Conservation (phyloP, 2,888 invertebrate genomes). For the Drosophila formosana region DNA sequence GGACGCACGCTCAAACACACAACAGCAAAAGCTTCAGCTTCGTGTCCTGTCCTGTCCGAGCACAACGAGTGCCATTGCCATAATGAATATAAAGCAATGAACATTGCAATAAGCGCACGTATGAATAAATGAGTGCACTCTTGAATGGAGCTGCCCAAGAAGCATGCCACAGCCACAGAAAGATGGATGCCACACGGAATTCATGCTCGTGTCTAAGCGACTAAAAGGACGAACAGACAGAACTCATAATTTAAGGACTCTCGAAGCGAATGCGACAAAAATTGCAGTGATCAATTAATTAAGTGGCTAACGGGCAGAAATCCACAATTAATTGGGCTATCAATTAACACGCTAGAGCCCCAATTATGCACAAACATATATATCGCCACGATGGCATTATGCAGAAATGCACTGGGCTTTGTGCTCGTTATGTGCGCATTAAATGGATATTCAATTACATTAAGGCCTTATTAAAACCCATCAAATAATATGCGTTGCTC, state of each 20-base stretch:
- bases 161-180: constrained; percentile 7
- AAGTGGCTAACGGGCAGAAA: constrained; percentile 20
- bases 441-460: constrained; percentile 67
- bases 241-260: constrained; percentile 1
- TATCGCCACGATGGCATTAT: constrained; percentile 23
- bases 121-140: constrained; percentile 77
- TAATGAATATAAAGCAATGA: constrained; percentile 79
- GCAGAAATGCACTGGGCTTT: constrained; percentile 19
- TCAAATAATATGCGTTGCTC: constrained; percentile 13
- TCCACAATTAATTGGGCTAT: constrained; percentile 61
- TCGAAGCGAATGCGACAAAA: constrained; percentile 21
- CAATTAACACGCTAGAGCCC: constrained; percentile 62
- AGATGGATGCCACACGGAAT: constrained; percentile 9
- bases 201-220: constrained; percentile 35
- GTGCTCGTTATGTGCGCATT: constrained; percentile 59
- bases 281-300: constrained; percentile 38
- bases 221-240: constrained; percentile 10
- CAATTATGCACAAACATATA: constrained; percentile 54
- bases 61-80: constrained; percentile 75
- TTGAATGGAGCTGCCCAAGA: constrained; percentile 52
- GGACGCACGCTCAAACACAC: constrained; percentile 47
- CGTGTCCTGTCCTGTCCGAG: constrained; percentile 27
- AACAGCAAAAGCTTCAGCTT: constrained; percentile 7
- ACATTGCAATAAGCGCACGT: constrained; percentile 81
- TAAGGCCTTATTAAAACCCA: constrained; percentile 57